These are phyloP conservation scores for Gadus macrocephalus DNA, from an alignment of 2,113 vertebrate species.

Conservation along the genomic window DNA sequence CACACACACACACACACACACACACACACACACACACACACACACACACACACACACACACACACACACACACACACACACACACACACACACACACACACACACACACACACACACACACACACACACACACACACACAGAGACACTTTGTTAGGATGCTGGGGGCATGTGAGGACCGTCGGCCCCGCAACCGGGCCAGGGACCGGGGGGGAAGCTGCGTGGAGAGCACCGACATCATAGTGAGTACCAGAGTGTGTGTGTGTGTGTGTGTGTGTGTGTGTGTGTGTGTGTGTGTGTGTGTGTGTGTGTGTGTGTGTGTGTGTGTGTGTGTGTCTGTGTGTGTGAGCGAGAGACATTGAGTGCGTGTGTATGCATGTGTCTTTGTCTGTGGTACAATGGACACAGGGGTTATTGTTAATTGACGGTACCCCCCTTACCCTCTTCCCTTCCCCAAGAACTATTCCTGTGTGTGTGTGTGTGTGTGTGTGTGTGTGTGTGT, in stretches of 20 bases:
- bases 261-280: constrained; percentile 5
- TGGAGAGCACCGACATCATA: constrained; percentile 54
- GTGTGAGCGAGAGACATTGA: background rate
- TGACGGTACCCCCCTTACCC: no score
- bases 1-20: constrained; percentile 1
- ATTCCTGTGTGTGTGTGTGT: no score
- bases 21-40: background rate
- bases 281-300: constrained; percentile 23
- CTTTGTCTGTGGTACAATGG: no score
- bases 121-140: constrained; percentile 1
- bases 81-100: background rate
- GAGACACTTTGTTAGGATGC: constrained; percentile 24
- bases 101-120: constrained; percentile 5
- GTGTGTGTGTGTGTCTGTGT: background rate
- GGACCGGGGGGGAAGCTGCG: constrained; percentile 60
- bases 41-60: constrained; percentile 6
- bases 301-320: background rate
- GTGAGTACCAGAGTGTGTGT: constrained; percentile 25
- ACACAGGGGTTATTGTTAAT: no score
- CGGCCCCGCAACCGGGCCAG: constrained; percentile 19
- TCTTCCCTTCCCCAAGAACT: no score
- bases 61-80: constrained; percentile 2
- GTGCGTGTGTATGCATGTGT: background rate
- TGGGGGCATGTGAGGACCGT: constrained; percentile 27
- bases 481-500: no score